Evolutionary conservation across 1,140 invertebrate species (phyloP), one percentile per base, ranked within the genome.

Genomic region (Lasaia peninsularis): DNA sequence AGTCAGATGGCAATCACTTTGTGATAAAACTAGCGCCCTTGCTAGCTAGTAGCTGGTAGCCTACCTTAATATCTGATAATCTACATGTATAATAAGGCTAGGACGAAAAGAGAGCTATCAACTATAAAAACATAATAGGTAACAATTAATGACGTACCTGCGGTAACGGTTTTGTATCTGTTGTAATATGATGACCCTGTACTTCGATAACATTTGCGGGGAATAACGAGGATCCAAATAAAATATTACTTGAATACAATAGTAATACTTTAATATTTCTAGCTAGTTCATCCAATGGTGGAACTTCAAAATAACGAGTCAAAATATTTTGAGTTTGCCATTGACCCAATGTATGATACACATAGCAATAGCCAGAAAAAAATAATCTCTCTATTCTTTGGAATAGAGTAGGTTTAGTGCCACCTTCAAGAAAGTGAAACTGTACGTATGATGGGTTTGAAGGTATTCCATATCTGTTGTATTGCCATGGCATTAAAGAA

Each of bases 171-270:
- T 92, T 91, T 0, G 91, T 66, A 56, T 91, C 74, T 61, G 16
- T 4, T 61, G 16, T 11, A 24, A 93, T 85, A 64, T 94, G 93
- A 60, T 94, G 88, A 2, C 93, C 93, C 2, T 92, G 92, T 16
- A 94, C 80, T 86, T 94, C 93, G n/a, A 93, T 89, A 3, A 93
- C 79, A 50, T 90, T 91, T 1, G 93, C 91, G 0, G 91, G 85
- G 11, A 91, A 65, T 2, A 92, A 89, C 48, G 84, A 89, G 0
- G 91, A 86, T 0, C 90, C 89, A 52, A 87, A 90, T 8, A 93
- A 62, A 3, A 88, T 83, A 64, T 90, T 91, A 78, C 94, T 91
- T 1, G 89, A 89, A 71, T 94, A 94, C 0, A 92, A 75, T 10
- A 95, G 81, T 9, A 93, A 62, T 3, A 94, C 57, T 52, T 91